Evolutionary conservation across 2,797 vertebrate species (phyloP), one percentile per base, ranked within the genome.

Genomic region (Chaetodon trifasciatus): DNA sequence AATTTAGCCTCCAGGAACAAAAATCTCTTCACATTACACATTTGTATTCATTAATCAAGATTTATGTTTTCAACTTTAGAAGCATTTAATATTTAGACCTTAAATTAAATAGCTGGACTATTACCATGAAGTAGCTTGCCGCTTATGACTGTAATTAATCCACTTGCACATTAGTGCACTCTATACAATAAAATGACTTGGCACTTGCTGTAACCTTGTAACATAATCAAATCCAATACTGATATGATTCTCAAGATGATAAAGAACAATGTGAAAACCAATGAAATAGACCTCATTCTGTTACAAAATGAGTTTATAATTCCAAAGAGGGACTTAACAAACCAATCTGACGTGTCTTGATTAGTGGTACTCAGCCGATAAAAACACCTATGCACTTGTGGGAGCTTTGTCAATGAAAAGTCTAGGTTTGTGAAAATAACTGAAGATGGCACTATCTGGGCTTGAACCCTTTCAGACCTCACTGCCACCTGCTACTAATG

Each of bases 91-190:
- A 42, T 78, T 79, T 66, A 52, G 74, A 40, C n/a, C 46, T 70
- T 66, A 74, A 62, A 66, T 78, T 73, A 75, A 76, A 78, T 37
- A 58, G 67, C 35, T 37, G 4, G 44, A 50, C 72, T 76, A 66
- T 77, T 79, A 82, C 35, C 70, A 28, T 62, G 46, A 52, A 13
- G 6, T 67, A 40, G 42, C 52, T n/a, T 57, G 58, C 60, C 39
- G 8, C 71, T 77, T 74, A 74, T 70, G 28, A 70, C 44, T 65
- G 52, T 50, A 74, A 78, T 74, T 50, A 80, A 70, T 83, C 42
- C 47, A 44, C 32, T 76, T 74, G 74, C 6, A 66, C 71, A 39
- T 70, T 13, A 57, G 65, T 77, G 76, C 40, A 24, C 56, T 49
- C 75, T 61, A 68, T 70, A 39, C 56, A 67, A 64, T 57, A 16